Evolutionary conservation across 2,888 invertebrate genomes (phyloP), one percentile per base, ranked within the genome.

Genomic region (Mellilla xanthometata): DNA sequence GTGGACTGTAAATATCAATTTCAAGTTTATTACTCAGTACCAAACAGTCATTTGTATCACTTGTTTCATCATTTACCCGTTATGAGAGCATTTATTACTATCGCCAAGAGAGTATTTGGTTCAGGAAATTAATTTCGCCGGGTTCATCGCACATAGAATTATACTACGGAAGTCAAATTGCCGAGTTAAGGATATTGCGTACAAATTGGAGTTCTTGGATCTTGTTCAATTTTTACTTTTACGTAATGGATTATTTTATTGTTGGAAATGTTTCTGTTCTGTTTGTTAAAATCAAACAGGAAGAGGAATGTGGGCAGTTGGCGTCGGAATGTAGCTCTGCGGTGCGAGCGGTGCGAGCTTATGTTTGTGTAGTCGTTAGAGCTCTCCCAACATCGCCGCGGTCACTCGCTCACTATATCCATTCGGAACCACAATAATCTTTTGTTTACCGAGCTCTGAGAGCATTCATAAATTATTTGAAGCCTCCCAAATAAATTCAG

Each of bases 341-440:
- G 43, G 39, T 36, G 65, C 57, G 65, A 58, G 56, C 61, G 54
- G 66, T 64, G 66, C 69, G 71, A 71, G 74, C 69, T 63, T 65
- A 68, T 86, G 78, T 88, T 88, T 87, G 83, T 63, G 62, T 60
- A 75, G 69, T 75, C 56, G 70, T 87, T 87, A 86, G 75, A 81
- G 68, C 79, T 79, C 72, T 79, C 75, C 72, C 73, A 76, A 76
- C 74, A 78, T 81, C 76, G 72, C 56, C 56, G 52, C 59, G 54
- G 60, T 64, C 61, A 51, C 31, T 35, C 32, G 30, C 38, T 52
- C 47, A 50, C 46, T 39, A 39, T 42, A n/a, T n/a, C 46, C 34
- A 43, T 24, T 50, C 47, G 45, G 39, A 43, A 51, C 42, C 45
- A 44, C 44, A 46, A 51, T 45, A 45, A 53, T 51, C 45, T 44